Evolutionary conservation across 2,797 vertebrate species (phyloP).

Genomic region (Benthosema pterotum): DNA sequence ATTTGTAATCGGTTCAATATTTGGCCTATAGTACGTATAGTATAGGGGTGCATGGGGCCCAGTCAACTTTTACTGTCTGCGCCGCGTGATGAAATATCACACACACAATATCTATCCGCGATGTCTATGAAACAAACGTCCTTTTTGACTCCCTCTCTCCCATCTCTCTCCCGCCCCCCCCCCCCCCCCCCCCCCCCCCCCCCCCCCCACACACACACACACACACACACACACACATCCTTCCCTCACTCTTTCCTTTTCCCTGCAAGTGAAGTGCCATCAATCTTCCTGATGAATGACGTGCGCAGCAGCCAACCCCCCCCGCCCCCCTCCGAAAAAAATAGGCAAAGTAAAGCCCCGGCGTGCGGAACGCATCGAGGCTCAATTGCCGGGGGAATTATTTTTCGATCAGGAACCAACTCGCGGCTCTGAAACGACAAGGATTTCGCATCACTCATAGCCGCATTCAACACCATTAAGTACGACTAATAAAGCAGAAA

Average conservation of each 20-base stretch:
- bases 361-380: constrained; percentile 73
- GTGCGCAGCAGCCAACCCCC: constrained; percentile 48
- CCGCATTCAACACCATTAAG: constrained; percentile 78
- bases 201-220: no score
- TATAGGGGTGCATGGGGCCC: constrained; percentile 36
- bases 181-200: no score
- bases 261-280: constrained; percentile 49
- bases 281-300: constrained; percentile 68
- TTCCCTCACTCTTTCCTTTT: constrained; percentile 58
- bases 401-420: constrained; percentile 68
- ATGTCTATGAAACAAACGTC: constrained; percentile 62
- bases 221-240: constrained; percentile 56
- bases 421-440: constrained; percentile 72
- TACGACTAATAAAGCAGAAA: constrained; percentile 85
- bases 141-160: constrained; percentile 50
- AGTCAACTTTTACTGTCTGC: constrained; percentile 33
- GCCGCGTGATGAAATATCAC: constrained; percentile 55
- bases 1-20: constrained; percentile 63
- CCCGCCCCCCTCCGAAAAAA: constrained; percentile 66
- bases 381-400: constrained; percentile 70
- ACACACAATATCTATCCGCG: no score
- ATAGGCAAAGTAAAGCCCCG: constrained; percentile 72
- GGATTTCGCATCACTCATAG: constrained; percentile 72
- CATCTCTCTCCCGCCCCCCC: no score
- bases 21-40: constrained; percentile 38